Percentiles rank a stretch among this genome's conserved stretches.
These are phyloP conservation scores for Gavialis gangeticus DNA, from an alignment of 2,113 vertebrate genomes.

Conservation along the genomic window DNA sequence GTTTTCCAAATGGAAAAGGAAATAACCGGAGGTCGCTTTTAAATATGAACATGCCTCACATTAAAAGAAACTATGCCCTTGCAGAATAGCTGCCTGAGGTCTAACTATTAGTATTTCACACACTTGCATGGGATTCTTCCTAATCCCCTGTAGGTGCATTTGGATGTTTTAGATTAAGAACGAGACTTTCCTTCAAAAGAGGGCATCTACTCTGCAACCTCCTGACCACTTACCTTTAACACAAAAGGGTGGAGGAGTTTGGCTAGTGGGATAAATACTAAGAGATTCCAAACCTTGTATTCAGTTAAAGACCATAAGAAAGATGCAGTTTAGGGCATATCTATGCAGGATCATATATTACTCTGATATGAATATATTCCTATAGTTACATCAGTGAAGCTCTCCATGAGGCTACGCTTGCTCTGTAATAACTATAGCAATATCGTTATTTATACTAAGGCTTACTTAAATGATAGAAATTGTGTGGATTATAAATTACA, in stretches of 20 bases:
- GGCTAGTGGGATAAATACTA: neutral
- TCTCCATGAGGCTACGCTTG: neutral
- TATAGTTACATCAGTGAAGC: neutral
- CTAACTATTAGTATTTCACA: neutral
- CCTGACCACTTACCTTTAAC: neutral
- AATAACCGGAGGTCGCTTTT: no score
- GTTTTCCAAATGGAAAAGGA: no score
- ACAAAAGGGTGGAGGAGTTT: neutral
- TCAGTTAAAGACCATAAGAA: neutral
- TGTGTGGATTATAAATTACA: slow-evolving; percentile 1
- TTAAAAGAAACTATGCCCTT: fast-evolving
- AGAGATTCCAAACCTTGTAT: neutral
- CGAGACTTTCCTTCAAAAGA: neutral
- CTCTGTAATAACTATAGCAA: slow-evolving; percentile 19
- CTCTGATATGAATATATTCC: neutral
- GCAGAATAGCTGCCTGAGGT: fast-evolving
- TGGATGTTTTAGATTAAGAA: neutral
- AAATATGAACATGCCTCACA: no score
- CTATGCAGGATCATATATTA: neutral
- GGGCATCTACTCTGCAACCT: neutral
- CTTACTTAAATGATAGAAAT: slow-evolving; percentile 53
- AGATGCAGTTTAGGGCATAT: neutral
- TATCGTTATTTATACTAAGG: neutral
- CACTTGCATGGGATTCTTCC: fast-evolving
- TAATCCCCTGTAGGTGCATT: fast-evolving